Conservation (phyloP, 1,140 invertebrate genomes). For the Rhizoglyphus robini region DNA sequence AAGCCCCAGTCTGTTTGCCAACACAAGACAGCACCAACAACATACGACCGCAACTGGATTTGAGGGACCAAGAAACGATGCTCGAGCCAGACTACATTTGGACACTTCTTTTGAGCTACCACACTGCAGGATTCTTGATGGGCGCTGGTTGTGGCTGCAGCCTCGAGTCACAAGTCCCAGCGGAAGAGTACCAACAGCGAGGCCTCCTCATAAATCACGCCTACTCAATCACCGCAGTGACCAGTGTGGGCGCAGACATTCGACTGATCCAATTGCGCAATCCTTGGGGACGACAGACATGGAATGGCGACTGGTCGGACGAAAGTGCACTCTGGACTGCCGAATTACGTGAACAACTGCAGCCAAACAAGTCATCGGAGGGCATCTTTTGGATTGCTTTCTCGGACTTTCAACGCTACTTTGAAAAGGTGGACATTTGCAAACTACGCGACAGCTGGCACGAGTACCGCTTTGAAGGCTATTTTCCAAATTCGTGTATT, state of each 20-base stretch:
- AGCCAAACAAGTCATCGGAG: neutral
- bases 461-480: too few species aligned
- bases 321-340: neutral
- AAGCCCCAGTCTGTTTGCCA: neutral
- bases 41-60: neutral
- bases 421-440: too few species aligned
- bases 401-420: too few species aligned
- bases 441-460: too few species aligned
- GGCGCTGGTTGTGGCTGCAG: constrained; percentile 1
- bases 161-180: neutral
- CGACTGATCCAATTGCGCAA: neutral
- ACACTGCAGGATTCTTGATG: constrained; percentile 6
- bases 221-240: neutral
- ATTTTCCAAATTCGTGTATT: constrained; percentile 59
- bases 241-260: too few species aligned
- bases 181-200: neutral
- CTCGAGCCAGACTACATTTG: constrained; percentile 1
- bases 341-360: neutral
- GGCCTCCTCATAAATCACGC: neutral
- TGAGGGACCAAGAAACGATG: neutral
- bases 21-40: neutral
- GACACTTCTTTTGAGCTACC: constrained; percentile 1
- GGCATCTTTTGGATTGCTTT: constrained; percentile 19
- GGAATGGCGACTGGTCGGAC: constrained; percentile 13
- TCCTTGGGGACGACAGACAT: constrained; percentile 7